Conservation (phyloP, 2,888 invertebrate genomes). For the Heliconius hortense region DNA sequence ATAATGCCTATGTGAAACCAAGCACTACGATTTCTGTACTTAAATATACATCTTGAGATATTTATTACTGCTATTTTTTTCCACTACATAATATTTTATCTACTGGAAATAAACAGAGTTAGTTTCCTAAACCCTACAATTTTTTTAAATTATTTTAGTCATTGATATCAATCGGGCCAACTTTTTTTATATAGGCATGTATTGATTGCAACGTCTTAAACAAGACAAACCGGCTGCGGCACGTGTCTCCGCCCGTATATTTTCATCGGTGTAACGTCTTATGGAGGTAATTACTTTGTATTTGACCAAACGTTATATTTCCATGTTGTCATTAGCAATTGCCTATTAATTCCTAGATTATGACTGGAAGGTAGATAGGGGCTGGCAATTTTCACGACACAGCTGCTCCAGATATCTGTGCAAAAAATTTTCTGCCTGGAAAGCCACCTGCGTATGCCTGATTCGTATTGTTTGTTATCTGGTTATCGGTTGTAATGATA, state of each 20-base stretch:
- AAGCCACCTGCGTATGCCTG: slow-evolving; percentile 71
- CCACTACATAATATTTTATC: not conserved
- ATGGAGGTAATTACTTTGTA: slow-evolving; percentile 63
- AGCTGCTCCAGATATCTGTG: slow-evolving; percentile 71
- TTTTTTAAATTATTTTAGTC: not conserved
- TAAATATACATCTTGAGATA: too few species aligned
- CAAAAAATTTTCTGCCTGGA: slow-evolving; percentile 75
- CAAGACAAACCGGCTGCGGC: slow-evolving; percentile 45
- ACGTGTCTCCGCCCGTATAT: slow-evolving; percentile 74
- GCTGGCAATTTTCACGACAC: slow-evolving; percentile 76
- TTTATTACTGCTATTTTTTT: too few species aligned
- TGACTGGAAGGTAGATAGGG: slow-evolving; percentile 72
- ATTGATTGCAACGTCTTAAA: slow-evolving; percentile 7
- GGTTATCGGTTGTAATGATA: slow-evolving; percentile 46
- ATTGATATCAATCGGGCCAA: not conserved
- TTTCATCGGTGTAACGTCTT: slow-evolving; percentile 60
- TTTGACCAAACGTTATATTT: slow-evolving; percentile 74
- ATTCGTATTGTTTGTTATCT: slow-evolving; percentile 52
- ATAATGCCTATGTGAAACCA: not conserved
- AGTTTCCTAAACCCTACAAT: not conserved
- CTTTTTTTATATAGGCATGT: not conserved
- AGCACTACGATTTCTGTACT: not conserved
- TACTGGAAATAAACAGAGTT: not conserved
- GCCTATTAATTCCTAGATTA: slow-evolving; percentile 79
- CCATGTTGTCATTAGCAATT: slow-evolving; percentile 78